Evolutionary conservation across 2,113 vertebrate species (phyloP).

Genomic region (Labeo rohita): DNA sequence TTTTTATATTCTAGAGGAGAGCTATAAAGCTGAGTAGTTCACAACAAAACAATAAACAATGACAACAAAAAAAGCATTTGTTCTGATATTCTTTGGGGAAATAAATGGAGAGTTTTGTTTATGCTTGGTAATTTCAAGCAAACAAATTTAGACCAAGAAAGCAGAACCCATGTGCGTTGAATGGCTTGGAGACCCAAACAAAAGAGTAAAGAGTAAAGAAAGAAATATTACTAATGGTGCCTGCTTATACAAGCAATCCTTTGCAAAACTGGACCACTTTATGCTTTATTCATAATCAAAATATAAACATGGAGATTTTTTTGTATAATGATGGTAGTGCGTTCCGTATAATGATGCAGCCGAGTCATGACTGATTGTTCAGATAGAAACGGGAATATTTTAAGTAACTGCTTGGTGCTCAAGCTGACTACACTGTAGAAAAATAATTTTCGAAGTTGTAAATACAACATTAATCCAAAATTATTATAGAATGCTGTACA

Average conservation of each 20-base stretch:
- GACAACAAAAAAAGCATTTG: conserved; percentile 16
- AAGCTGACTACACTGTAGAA: not conserved
- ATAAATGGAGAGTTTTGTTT: conserved; percentile 35
- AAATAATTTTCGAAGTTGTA: no score
- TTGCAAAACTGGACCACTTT: not conserved
- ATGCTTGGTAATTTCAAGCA: conserved; percentile 6
- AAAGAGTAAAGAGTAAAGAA: not conserved
- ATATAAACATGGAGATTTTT: not conserved
- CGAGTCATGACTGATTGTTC: not conserved
- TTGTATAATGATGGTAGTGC: not conserved
- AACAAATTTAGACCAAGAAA: conserved; percentile 21
- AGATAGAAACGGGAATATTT: conserved; percentile 5
- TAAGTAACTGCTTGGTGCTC: not conserved
- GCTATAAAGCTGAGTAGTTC: conserved; percentile 23
- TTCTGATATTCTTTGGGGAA: conserved; percentile 13
- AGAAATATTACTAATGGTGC: not conserved
- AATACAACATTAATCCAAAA: no score
- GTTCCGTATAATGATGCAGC: not conserved
- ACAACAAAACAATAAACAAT: conserved; percentile 32
- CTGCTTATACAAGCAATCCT: not conserved
- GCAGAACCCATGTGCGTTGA: not conserved
- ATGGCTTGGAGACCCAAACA: conserved; percentile 6
- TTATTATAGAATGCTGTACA: no score
- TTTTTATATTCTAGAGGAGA: conserved; percentile 20
- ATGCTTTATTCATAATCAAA: conserved; percentile 15